Evolutionary conservation across 2,888 invertebrate genomes (phyloP).

Genomic region (Macroteleia sp.): DNA sequence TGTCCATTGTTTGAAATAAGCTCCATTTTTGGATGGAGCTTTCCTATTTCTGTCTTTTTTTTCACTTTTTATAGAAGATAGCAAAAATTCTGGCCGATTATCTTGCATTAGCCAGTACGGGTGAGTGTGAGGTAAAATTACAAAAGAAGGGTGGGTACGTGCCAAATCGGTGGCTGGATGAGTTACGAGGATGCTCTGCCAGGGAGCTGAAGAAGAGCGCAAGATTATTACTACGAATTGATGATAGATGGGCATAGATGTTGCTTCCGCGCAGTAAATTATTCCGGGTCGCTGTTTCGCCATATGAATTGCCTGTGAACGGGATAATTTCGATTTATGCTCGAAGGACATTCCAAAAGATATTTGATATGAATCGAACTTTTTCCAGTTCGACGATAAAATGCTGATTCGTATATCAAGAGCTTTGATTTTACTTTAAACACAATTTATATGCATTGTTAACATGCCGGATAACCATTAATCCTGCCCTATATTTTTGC

Average conservation of each 20-base stretch:
- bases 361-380: no score
- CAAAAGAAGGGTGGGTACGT: conserved; percentile 58
- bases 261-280: conserved; percentile 54
- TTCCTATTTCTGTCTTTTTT: conserved; percentile 27
- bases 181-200: conserved; percentile 55
- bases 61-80: conserved; percentile 19
- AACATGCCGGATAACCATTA: no score
- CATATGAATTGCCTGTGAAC: conserved; percentile 47
- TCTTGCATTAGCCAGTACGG: conserved; percentile 58
- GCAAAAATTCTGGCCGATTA: conserved; percentile 58
- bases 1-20: conserved; percentile 43
- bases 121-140: conserved; percentile 47
- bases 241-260: conserved; percentile 59
- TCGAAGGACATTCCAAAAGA: conserved; percentile 38
- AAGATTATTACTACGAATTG: conserved; percentile 65
- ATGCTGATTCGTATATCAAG: no score
- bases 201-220: conserved; percentile 54
- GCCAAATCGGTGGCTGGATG: conserved; percentile 60
- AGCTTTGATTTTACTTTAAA: no score
- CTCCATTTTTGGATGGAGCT: conserved; percentile 10
- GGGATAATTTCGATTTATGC: conserved; percentile 55
- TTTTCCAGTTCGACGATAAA: no score
- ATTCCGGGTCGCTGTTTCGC: conserved; percentile 44
- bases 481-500: no score
- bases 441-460: no score